Evolutionary conservation across 1,140 invertebrate genomes (phyloP).

Genomic region (Yoshiicerus persimilis): DNA sequence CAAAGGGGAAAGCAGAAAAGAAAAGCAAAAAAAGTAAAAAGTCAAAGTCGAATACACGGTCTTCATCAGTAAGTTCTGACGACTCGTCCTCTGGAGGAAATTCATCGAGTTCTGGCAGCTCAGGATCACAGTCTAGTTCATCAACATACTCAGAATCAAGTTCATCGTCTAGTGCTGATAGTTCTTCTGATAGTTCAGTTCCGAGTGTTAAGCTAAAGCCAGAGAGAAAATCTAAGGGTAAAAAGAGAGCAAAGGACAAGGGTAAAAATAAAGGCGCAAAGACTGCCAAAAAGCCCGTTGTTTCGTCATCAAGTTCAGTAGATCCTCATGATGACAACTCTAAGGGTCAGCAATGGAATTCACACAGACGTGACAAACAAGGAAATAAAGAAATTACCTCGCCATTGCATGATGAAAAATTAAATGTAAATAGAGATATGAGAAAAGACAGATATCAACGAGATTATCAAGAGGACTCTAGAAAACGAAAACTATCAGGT

Average conservation of each 20-base stretch:
- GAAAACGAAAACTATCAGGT: constrained; percentile 11
- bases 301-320: not conserved
- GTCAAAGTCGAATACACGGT: not conserved
- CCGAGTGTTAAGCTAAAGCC: constrained; percentile 44
- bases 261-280: not conserved
- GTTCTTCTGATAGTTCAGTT: constrained; percentile 39
- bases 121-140: not conserved
- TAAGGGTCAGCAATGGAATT: not conserved
- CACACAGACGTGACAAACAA: not conserved
- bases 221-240: constrained; percentile 27
- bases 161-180: not conserved
- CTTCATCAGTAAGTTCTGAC: constrained; percentile 37
- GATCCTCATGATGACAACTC: not conserved
- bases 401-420: not conserved
- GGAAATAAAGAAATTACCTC: not conserved
- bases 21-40: constrained; percentile 16
- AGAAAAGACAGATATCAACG: not conserved
- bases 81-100: constrained; percentile 7
- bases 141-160: constrained; percentile 28
- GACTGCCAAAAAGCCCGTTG: not conserved
- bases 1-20: not conserved
- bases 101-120: constrained; percentile 3
- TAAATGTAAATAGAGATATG: not conserved
- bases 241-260: not conserved
- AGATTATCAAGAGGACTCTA: not conserved